phyloP scores from a whole-genome alignment of 35 echinoderm and acorn worm species.

The Anneissia japonica region DNA sequence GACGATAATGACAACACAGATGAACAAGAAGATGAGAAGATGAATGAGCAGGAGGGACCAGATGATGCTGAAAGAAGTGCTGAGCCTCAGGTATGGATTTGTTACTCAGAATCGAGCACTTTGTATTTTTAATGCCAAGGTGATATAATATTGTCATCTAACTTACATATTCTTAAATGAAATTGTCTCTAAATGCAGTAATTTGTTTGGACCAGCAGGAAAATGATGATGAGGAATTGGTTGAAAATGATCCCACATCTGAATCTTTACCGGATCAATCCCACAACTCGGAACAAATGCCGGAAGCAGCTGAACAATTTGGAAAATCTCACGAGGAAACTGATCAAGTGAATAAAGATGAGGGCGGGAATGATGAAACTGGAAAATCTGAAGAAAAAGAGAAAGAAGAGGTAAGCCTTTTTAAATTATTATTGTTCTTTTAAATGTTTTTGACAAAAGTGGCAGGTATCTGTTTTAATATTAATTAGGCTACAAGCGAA shows the following conservation, averaged over 20 bases:
- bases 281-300: slow-evolving; percentile 52
- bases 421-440: no score
- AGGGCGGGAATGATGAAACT: slow-evolving; percentile 47
- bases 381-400: slow-evolving; percentile 69
- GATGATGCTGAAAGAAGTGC: slow-evolving; percentile 21
- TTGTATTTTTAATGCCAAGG: no score
- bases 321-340: slow-evolving; percentile 65
- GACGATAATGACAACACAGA: slow-evolving; percentile 28
- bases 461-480: no score
- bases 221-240: not conserved
- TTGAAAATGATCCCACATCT: not conserved
- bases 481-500: no score
- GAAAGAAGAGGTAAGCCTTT: slow-evolving; percentile 40
- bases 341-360: slow-evolving; percentile 34
- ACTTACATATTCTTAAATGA: no score
- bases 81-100: slow-evolving; percentile 25
- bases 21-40: slow-evolving; percentile 11
- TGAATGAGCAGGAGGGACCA: slow-evolving; percentile 22
- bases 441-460: no score
- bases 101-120: no score
- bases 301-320: slow-evolving; percentile 54
- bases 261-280: slow-evolving; percentile 65
- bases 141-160: no score
- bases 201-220: no score
- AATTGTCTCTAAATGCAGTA: no score